Evolutionary conservation across 2,113 vertebrate genomes (phyloP).

Genomic region (Cheirogaleus medius): DNA sequence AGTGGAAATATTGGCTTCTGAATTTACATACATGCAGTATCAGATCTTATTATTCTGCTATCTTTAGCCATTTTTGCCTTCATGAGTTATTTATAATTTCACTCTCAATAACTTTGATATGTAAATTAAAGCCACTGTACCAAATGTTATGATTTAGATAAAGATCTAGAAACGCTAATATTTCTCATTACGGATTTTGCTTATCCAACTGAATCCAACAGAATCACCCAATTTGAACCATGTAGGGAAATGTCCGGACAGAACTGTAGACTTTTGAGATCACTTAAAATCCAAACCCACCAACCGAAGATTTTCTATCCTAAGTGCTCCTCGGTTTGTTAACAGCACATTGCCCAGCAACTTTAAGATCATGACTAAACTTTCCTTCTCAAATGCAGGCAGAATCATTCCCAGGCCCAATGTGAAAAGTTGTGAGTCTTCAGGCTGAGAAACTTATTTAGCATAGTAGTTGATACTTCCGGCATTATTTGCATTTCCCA

Average conservation of each 20-base stretch:
- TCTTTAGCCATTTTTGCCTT: conserved; percentile 62
- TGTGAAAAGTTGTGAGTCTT: background rate
- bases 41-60: conserved; percentile 48
- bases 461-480: background rate
- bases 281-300: conserved; percentile 9
- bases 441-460: background rate
- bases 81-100: conserved; percentile 55
- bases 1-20: conserved; percentile 51
- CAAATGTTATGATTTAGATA: conserved; percentile 68
- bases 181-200: conserved; percentile 62
- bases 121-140: conserved; percentile 64
- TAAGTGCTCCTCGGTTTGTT: background rate
- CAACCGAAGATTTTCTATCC: background rate
- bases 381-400: conserved; percentile 24
- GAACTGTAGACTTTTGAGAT: conserved; percentile 2
- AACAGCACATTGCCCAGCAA: background rate
- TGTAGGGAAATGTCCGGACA: background rate
- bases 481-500: background rate
- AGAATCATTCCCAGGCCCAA: background rate
- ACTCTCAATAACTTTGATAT: conserved; percentile 64
- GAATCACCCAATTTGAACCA: conserved; percentile 14
- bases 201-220: conserved; percentile 56
- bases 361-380: background rate
- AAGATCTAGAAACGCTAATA: conserved; percentile 68
- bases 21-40: conserved; percentile 30